Evolutionary conservation across 2,888 invertebrate species (phyloP).

Genomic region (Cheiracanthium punctorium): DNA sequence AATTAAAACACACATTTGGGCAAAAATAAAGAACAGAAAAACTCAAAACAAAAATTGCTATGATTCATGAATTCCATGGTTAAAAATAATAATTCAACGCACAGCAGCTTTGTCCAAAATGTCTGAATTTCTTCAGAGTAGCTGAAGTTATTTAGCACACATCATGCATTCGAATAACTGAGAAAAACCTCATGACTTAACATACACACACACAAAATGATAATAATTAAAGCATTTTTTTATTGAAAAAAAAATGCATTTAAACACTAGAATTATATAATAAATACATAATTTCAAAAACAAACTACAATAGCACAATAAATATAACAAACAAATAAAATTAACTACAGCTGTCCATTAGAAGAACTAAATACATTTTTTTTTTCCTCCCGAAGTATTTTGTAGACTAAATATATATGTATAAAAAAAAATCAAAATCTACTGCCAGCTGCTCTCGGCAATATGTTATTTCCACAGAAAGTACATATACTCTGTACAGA

Average conservation of each 20-base stretch:
- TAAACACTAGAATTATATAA: constrained; percentile 10
- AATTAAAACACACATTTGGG: too few species aligned
- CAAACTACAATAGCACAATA: constrained; percentile 8
- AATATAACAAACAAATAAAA: constrained; percentile 13
- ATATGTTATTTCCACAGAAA: constrained; percentile 49
- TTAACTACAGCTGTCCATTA: constrained; percentile 43
- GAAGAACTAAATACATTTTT: constrained; percentile 28
- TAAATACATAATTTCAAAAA: not conserved
- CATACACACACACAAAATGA: not conserved
- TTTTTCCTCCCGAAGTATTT: not conserved
- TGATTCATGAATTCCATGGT: not conserved
- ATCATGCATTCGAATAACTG: not conserved
- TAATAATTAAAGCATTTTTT: not conserved
- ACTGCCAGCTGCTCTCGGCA: constrained; percentile 41
- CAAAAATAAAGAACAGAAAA: not conserved
- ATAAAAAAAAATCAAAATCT: constrained; percentile 20
- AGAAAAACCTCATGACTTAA: not conserved
- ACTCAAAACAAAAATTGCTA: not conserved
- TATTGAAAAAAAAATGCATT: too few species aligned
- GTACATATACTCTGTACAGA: constrained; percentile 58
- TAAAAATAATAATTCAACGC: not conserved
- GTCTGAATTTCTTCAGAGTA: not conserved
- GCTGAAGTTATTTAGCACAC: not conserved
- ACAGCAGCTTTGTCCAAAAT: not conserved
- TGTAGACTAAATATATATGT: not conserved